These are phyloP conservation scores for Nyctibius grandis DNA, from an alignment of 2,797 vertebrate species.

Conservation along the genomic window DNA sequence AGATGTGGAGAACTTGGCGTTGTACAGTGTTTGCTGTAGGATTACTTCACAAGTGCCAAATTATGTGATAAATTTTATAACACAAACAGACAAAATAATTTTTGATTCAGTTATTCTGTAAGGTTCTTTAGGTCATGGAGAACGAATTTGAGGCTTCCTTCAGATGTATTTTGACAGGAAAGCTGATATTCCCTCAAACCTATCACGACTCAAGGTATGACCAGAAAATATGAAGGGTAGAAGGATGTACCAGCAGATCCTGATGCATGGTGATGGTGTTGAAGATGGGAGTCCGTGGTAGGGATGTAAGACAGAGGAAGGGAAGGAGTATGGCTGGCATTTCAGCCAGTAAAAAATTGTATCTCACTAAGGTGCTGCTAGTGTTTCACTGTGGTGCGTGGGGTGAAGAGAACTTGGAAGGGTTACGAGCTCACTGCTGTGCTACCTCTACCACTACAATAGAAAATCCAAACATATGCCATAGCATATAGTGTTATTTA, in stretches of 20 bases:
- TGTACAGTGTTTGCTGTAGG: not conserved
- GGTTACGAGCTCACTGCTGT: not conserved
- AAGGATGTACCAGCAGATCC: not conserved
- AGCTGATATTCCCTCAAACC: not conserved
- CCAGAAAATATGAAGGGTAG: not conserved
- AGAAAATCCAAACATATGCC: not conserved
- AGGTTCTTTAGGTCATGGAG: not conserved
- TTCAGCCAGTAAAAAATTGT: not conserved
- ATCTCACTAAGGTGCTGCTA: not conserved
- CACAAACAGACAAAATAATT: not conserved
- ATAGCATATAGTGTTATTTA: not conserved
- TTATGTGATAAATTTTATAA: not conserved
- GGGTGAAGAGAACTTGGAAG: not conserved
- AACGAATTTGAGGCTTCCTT: not conserved
- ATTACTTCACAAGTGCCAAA: not conserved
- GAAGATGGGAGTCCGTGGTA: not conserved
- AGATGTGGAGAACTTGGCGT: not conserved
- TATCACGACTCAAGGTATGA: not conserved
- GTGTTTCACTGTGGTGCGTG: not conserved
- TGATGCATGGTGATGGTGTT: not conserved
- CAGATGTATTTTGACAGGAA: not conserved
- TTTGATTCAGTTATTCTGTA: not conserved
- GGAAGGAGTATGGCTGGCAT: not conserved
- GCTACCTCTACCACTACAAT: not conserved
- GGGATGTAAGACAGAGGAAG: not conserved